A percentile compares a stretch with the other conserved stretches of the same genome.
Conservation (phyloP, 64 coral and sea anemone species). For the Actinia tenebrosa region DNA sequence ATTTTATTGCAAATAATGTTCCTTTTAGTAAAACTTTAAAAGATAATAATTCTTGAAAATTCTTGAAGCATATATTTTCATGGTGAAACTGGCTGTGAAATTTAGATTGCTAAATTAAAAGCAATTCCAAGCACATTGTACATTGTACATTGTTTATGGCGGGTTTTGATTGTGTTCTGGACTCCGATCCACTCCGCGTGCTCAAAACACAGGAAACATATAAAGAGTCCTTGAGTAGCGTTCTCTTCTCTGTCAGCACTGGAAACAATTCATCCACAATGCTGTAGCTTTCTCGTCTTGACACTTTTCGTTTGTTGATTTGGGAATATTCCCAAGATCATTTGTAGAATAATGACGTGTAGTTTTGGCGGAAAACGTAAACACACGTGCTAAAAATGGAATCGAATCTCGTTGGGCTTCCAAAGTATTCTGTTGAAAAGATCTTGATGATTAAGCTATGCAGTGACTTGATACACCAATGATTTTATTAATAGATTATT, state of each 20-base stretch:
- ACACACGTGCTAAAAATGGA: not conserved
- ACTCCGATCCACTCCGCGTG: not conserved
- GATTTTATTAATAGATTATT: no score
- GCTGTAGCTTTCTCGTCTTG: not conserved
- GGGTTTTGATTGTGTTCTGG: not conserved
- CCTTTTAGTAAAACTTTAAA: not conserved
- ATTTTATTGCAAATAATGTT: not conserved
- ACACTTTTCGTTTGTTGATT: not conserved
- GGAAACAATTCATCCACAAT: not conserved
- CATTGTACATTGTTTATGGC: not conserved
- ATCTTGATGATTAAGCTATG: no score
- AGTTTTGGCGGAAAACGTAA: constrained; percentile 4
- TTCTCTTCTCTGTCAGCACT: not conserved
- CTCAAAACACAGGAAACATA: not conserved
- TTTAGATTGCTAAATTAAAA: not conserved
- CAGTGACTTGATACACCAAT: no score
- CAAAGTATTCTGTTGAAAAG: no score
- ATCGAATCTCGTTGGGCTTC: not conserved
- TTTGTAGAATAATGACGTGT: not conserved
- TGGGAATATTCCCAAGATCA: no score
- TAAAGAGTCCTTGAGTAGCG: not conserved
- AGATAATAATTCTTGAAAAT: not conserved
- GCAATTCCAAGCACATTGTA: not conserved
- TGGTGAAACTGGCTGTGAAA: not conserved
- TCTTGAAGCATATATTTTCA: not conserved